Evolutionary conservation across 2,888 invertebrate species (phyloP), one percentile per base, ranked within the genome.

Genomic region (Mythimna impura): DNA sequence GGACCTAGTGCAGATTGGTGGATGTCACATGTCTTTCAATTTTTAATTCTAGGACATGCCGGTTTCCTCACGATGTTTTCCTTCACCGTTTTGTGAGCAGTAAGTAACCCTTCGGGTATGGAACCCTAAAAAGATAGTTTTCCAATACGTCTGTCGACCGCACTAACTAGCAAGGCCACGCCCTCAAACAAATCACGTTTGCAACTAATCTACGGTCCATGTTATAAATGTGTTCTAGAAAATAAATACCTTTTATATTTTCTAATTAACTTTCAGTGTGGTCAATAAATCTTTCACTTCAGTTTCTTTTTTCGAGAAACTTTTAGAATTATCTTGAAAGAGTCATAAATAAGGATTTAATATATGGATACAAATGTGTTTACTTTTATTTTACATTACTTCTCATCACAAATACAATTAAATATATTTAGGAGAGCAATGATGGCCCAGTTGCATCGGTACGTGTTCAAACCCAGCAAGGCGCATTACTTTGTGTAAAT

Each of bases 221-320:
- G 57, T 57, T 25, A 73, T 71, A 55, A 73, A 69, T 68, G 71
- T 47, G 64, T 58, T 68, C 69, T 57, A 34, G 47, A 82, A 72
- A 76, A 80, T 74, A 60, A 70, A 76, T 66, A 77, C 34, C 61
- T 72, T 70, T 64, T 73, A 70, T 65, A 64, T 76, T 76, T 81
- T 79, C 66, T 82, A 79, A 80, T 82, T 73, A 73, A 79, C 63
- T 77, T 55, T 34, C 54, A 68, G 60, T 63, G 63, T 50, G 30
- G 50, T 50, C 80, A 17, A 83, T 83, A 85, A 82, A 83, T 83
- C 82, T 66, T 60, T 68, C 25, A 52, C 36, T 78, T 30, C 22
- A 55, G 40, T 52, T 77, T 81, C 63, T 78, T 82, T 66, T 78
- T 78, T 80, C 6, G 10, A 47, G 17, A 77, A 60, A 71, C 50